Evolutionary conservation across 2,113 vertebrate species (phyloP).

Genomic region (Ophiodon elongatus): DNA sequence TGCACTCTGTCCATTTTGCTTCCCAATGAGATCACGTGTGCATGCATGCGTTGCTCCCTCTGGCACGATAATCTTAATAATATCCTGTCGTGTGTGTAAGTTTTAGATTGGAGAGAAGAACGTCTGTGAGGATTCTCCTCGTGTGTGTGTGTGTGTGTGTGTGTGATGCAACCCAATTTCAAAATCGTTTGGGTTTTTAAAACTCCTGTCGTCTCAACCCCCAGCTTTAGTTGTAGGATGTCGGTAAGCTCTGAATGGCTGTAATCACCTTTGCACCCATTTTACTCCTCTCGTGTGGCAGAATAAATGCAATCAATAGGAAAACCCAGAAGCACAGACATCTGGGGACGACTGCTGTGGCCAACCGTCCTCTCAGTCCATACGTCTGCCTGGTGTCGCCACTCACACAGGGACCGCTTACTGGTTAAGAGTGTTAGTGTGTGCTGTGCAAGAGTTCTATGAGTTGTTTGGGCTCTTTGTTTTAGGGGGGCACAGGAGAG

Average conservation of each 20-base stretch:
- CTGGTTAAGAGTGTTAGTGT: neutral
- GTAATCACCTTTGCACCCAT: neutral
- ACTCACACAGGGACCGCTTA: neutral
- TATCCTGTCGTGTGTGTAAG: too few relatives aligned
- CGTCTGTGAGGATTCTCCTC: too few relatives aligned
- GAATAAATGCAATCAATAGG: neutral
- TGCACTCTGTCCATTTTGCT: too few relatives aligned
- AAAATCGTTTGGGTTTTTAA: too few relatives aligned
- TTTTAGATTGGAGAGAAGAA: too few relatives aligned
- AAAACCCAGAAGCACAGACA: neutral
- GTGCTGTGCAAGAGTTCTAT: neutral
- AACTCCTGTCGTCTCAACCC: too few relatives aligned
- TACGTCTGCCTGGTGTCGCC: neutral
- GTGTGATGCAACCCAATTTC: too few relatives aligned
- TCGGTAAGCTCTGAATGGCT: neutral
- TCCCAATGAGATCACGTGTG: too few relatives aligned
- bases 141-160: too few relatives aligned
- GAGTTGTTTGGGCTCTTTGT: slow-evolving; percentile 9
- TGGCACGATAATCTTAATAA: too few relatives aligned
- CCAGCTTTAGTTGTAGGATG: neutral
- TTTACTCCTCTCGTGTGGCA: neutral
- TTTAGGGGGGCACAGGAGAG: slow-evolving; percentile 56
- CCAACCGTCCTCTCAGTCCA: neutral
- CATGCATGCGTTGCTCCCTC: too few relatives aligned
- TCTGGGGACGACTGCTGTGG: neutral